Percentiles rank a stretch among this genome's conserved stretches.
These are phyloP conservation scores for Drosophila ustulata DNA, from an alignment of 2,888 invertebrate species.

Conservation along the genomic window DNA sequence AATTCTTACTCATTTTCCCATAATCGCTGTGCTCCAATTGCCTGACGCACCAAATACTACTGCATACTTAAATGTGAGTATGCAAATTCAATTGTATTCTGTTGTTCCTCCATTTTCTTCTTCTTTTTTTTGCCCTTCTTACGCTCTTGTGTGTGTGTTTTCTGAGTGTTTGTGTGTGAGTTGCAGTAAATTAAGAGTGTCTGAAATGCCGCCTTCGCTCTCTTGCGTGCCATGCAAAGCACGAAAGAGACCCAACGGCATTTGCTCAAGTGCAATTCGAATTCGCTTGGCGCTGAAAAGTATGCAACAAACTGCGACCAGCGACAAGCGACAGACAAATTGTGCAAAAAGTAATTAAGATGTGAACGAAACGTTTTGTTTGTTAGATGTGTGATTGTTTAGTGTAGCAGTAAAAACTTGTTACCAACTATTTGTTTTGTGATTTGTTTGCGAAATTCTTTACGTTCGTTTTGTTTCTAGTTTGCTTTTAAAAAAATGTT, in stretches of 20 bases:
- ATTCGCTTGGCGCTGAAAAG: constrained; percentile 66
- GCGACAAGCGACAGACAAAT: constrained; percentile 68
- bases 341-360: constrained; percentile 25
- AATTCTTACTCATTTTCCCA: constrained; percentile 21
- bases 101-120: constrained; percentile 15
- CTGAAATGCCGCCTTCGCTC: constrained; percentile 45
- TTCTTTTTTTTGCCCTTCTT: constrained; percentile 18
- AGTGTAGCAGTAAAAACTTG: constrained; percentile 60
- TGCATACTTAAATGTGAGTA: constrained; percentile 42
- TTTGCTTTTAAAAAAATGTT: constrained; percentile 78
- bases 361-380: constrained; percentile 15
- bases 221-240: constrained; percentile 25
- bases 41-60: constrained; percentile 44
- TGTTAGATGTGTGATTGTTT: background rate
- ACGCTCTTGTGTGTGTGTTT: constrained; percentile 22
- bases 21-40: constrained; percentile 35
- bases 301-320: constrained; percentile 24
- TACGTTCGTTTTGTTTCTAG: constrained; percentile 67
- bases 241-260: constrained; percentile 37
- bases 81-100: constrained; percentile 31
- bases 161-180: constrained; percentile 20
- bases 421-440: constrained; percentile 66
- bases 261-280: constrained; percentile 53
- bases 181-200: constrained; percentile 40
- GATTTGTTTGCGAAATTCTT: constrained; percentile 71